phyloP scores from a whole-genome alignment of 35 echinoderm and acorn worm species.

The Chiridota heheva region DNA sequence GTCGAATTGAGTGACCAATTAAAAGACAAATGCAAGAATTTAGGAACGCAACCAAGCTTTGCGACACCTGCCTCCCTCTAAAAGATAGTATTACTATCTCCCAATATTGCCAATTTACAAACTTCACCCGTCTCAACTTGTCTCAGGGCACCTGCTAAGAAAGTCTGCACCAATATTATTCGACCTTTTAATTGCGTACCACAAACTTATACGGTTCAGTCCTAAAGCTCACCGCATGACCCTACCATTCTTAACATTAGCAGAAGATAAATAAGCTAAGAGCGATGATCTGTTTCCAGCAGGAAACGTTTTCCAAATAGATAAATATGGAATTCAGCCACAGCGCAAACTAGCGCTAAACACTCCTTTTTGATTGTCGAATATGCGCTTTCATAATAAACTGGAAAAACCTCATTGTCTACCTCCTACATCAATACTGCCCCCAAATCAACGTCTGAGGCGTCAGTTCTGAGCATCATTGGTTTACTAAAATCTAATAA shows the following conservation, averaged over 20 bases:
- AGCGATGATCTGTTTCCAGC: slow-evolving; percentile 43
- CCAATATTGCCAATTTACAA: no score
- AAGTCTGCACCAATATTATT: slow-evolving; percentile 47
- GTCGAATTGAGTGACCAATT: no score
- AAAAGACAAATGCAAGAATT: no score
- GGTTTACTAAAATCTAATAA: slow-evolving; percentile 24
- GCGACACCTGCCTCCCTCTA: no score
- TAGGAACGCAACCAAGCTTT: no score
- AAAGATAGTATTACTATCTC: no score
- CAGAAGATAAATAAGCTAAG: background rate
- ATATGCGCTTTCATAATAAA: slow-evolving; percentile 26
- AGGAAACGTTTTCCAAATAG: slow-evolving; percentile 47
- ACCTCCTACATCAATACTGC: slow-evolving; percentile 24
- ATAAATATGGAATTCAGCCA: slow-evolving; percentile 32
- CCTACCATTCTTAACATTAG: slow-evolving; percentile 11
- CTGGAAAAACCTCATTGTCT: slow-evolving; percentile 15
- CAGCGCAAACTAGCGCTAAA: slow-evolving; percentile 40
- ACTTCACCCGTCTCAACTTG: no score
- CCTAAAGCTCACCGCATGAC: slow-evolving; percentile 44
- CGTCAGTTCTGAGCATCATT: slow-evolving; percentile 49
- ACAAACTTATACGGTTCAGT: slow-evolving; percentile 39
- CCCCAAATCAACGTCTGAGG: slow-evolving; percentile 26
- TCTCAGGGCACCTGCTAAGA: background rate
- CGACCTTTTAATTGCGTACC: slow-evolving; percentile 34
- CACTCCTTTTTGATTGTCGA: slow-evolving; percentile 37